phyloP scores from a whole-genome alignment of 2,797 vertebrate genomes.

The Nyctalus aviator region DNA sequence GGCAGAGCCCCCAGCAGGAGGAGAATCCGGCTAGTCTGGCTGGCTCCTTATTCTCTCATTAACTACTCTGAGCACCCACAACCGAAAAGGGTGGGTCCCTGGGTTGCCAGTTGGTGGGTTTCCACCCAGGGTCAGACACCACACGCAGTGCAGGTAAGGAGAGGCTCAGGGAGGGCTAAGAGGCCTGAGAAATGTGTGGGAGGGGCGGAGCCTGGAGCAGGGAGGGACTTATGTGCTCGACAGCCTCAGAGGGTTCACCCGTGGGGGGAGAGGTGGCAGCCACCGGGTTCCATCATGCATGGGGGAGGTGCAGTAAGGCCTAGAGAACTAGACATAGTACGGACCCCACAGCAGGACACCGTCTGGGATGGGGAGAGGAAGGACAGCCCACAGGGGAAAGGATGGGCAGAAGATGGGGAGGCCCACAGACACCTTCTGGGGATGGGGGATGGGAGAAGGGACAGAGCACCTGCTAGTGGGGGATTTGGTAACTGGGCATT shows the following conservation, averaged over 20 bases:
- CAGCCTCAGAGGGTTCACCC: not conserved
- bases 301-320: not conserved
- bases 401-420: not conserved
- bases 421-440: not conserved
- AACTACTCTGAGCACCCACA: not conserved
- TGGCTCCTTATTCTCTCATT: not conserved
- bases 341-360: rapidly evolving
- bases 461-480: too few relatives aligned
- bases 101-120: not conserved
- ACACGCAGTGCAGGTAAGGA: too few relatives aligned
- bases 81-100: not conserved
- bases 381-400: not conserved
- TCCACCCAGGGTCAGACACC: not conserved
- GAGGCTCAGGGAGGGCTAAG: not conserved
- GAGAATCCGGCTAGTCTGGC: not conserved
- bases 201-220: not conserved
- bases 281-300: not conserved
- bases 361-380: too few relatives aligned
- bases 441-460: too few relatives aligned
- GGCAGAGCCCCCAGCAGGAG: not conserved
- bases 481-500: not conserved
- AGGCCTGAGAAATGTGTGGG: not conserved
- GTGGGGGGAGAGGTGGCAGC: not conserved
- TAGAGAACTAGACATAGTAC: not conserved
- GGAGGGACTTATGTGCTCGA: not conserved